phyloP scores from a whole-genome alignment of 2,113 vertebrate genomes.

The Hyla sarda region DNA sequence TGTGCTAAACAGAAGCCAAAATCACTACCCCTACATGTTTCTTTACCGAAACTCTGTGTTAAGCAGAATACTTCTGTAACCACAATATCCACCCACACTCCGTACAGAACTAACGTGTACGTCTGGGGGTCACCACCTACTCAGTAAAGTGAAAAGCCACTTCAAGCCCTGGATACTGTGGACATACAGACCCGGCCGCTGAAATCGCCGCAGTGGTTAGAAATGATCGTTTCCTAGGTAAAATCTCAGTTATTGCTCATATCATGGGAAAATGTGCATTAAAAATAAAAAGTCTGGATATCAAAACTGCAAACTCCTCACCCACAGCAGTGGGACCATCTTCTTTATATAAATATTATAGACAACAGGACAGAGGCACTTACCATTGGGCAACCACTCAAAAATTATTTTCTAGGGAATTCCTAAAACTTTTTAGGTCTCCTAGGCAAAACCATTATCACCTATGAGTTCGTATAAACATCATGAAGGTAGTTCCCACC shows the following conservation, averaged over 20 bases:
- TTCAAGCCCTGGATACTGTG: not conserved
- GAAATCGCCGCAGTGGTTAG: too few relatives aligned
- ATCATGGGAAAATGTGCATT: not conserved
- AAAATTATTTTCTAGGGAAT: too few relatives aligned
- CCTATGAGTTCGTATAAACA: too few relatives aligned
- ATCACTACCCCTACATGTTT: not conserved
- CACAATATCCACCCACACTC: constrained; percentile 2
- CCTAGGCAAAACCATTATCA: too few relatives aligned
- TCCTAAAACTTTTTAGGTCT: too few relatives aligned
- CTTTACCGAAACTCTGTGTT: not conserved
- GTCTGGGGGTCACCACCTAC: constrained; percentile 24
- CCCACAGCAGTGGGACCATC: not conserved
- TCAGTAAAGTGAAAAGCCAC: not conserved
- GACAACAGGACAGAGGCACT: not conserved
- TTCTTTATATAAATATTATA: not conserved
- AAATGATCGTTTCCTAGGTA: not conserved
- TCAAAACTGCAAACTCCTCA: not conserved
- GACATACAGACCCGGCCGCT: not conserved
- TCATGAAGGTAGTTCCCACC: too few relatives aligned
- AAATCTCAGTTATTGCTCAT: not conserved
- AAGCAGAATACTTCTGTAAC: constrained; percentile 10
- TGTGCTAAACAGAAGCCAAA: not conserved
- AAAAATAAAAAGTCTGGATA: too few relatives aligned
- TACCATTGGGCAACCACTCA: too few relatives aligned
- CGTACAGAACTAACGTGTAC: not conserved